Conservation (phyloP, 1,140 invertebrate genomes). For the Helicorthomorpha holstii region DNA sequence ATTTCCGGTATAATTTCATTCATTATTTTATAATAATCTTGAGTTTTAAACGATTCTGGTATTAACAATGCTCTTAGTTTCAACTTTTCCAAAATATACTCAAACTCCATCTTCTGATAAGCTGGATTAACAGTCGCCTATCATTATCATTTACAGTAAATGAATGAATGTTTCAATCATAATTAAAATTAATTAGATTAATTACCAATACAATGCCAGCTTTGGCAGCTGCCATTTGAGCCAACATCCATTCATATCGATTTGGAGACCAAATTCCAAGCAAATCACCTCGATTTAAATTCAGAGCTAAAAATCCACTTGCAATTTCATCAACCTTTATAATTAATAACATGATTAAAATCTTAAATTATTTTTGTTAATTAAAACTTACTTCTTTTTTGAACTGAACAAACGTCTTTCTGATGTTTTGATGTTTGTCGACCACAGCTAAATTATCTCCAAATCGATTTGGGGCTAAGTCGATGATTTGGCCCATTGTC, state of each 20-base stretch:
- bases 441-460: too few species aligned
- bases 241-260: slow-evolving; percentile 58
- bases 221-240: slow-evolving; percentile 55
- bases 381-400: too few species aligned
- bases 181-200: too few species aligned
- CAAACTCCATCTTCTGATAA: not conserved
- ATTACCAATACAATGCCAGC: slow-evolving; percentile 59
- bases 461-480: too few species aligned
- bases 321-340: not conserved
- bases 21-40: slow-evolving; percentile 54
- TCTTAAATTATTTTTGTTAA: too few species aligned
- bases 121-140: not conserved
- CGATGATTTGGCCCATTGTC: too few species aligned
- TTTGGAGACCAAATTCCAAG: slow-evolving; percentile 83
- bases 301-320: not conserved
- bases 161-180: too few species aligned
- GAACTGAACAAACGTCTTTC: too few species aligned
- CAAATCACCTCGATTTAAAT: slow-evolving; percentile 45
- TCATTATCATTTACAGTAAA: not conserved
- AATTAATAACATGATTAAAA: not conserved
- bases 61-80: not conserved
- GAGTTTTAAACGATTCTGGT: slow-evolving; percentile 34
- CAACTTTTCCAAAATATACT: not conserved
- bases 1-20: slow-evolving; percentile 25
- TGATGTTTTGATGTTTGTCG: too few species aligned